Percentiles rank a stretch among this genome's conserved stretches.
Conservation (phyloP, 2,797 vertebrate genomes). For the Distichodus sexfasciatus region DNA sequence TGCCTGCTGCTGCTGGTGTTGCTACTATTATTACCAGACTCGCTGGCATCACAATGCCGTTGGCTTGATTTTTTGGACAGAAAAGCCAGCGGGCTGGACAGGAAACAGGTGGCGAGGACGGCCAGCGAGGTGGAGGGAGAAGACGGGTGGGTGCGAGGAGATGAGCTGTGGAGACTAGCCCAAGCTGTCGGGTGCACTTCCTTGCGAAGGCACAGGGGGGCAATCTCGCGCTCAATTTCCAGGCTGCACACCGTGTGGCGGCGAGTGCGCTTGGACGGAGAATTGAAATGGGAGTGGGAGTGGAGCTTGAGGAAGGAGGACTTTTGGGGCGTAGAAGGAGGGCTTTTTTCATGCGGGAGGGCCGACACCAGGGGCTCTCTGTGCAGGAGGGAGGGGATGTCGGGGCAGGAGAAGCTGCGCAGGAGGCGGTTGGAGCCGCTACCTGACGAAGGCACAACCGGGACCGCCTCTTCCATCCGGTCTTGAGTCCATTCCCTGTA, state of each 20-base stretch:
- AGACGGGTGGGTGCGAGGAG: constrained; percentile 39
- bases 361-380: constrained; percentile 49
- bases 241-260: constrained; percentile 83
- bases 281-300: constrained; percentile 23
- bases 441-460: constrained; percentile 1
- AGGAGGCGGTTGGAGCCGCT: constrained; percentile 59
- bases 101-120: constrained; percentile 68
- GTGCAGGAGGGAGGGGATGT: constrained; percentile 66
- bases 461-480: constrained; percentile 25
- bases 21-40: not conserved
- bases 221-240: constrained; percentile 79
- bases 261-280: constrained; percentile 64
- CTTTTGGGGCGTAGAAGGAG: constrained; percentile 39
- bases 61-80: constrained; percentile 64
- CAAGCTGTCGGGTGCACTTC: constrained; percentile 81
- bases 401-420: constrained; percentile 84
- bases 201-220: constrained; percentile 82
- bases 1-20: no score
- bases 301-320: constrained; percentile 27
- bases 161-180: constrained; percentile 46
- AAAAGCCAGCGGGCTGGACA: constrained; percentile 77
- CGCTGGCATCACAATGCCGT: constrained; percentile 16
- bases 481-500: constrained; percentile 27
- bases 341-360: constrained; percentile 43
- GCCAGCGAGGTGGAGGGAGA: constrained; percentile 66